Base-by-base conservation (phyloP, 2,797 vertebrate species). In the Bradypodion pumilum region DNA sequence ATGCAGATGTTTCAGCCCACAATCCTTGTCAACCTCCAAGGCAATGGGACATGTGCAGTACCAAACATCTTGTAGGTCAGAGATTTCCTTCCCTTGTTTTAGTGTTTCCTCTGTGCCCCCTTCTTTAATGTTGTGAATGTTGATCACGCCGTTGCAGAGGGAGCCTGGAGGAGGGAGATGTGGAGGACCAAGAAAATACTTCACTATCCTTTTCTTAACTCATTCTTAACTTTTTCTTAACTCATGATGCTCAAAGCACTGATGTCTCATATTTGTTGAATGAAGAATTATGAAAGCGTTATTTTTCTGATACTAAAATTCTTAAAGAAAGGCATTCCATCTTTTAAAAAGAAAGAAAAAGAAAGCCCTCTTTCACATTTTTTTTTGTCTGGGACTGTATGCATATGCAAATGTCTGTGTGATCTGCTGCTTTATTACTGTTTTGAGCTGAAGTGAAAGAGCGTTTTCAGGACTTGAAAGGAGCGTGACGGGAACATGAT, bases 251-350 rank as follows among this genome's bases (percentile, higher is more conserved):
- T 97, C 98, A 98, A 98, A 98, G 97, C 98, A 98, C 97, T 99
- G 98, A 98, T 98, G 98, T 97, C 98, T 98, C 98, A 98, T 98
- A 98, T 99, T 98, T 99, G 97, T 97, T 98, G 97, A 98, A 98
- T 98, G 98, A 97, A 98, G 97, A 98, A 98, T 97, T 98, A 94
- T 97, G 97, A 99, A 98, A 98, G 98, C 97, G 98, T 98, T 99
- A 98, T 99, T 99, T 98, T 98, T 99, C 97, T 98, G 98, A 98
- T 98, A 98, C 98, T 98, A 97, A 98, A 97, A 97, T 98, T 98
- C 97, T 97, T 97, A 98, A 98, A 98, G 98, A 98, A 98, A 98
- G 97, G 98, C 94, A 95, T 93, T 96, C 98, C 98, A 98, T 97
- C 96, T 98, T n/a, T 98, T 97, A 96, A 97, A 60, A 60, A 59